phyloP scores from a whole-genome alignment of 2,113 vertebrate genomes.

The Hydrolagus affinis region DNA sequence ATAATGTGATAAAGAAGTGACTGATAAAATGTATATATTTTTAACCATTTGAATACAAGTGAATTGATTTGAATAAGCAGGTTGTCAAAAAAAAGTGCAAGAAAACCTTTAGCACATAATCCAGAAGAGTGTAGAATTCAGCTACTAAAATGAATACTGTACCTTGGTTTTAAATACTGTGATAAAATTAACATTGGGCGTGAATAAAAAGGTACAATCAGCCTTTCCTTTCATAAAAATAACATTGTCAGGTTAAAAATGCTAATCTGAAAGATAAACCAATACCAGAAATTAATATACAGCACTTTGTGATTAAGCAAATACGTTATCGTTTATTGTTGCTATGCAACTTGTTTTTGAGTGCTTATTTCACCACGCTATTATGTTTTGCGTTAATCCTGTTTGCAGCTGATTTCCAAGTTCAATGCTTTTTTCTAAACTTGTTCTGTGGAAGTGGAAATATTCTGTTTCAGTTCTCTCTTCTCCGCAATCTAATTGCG shows the following conservation, averaged over 20 bases:
- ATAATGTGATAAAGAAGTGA: not conserved
- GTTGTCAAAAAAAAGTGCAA: not conserved
- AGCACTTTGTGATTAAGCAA: not conserved
- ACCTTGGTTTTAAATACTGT: not conserved
- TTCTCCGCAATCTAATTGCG: no score
- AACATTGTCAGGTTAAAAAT: not conserved
- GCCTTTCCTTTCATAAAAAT: not conserved
- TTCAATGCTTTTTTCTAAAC: not conserved
- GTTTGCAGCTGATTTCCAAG: not conserved
- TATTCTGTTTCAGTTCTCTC: no score
- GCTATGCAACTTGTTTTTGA: not conserved
- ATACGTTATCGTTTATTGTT: not conserved
- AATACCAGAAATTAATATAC: not conserved
- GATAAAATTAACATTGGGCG: not conserved
- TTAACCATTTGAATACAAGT: not conserved
- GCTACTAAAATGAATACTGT: not conserved
- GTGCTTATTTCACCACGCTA: not conserved
- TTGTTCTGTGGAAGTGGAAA: no score
- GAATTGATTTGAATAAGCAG: not conserved
- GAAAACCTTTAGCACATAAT: not conserved
- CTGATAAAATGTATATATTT: not conserved
- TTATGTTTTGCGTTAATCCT: conserved; percentile 10
- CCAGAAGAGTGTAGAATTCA: not conserved
- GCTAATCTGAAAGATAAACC: not conserved
- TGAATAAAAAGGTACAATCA: not conserved